A percentile compares a stretch with the other conserved stretches of the same genome.
Evolutionary conservation across 2,797 vertebrate genomes (phyloP).

Genomic region (Melopsittacus undulatus): DNA sequence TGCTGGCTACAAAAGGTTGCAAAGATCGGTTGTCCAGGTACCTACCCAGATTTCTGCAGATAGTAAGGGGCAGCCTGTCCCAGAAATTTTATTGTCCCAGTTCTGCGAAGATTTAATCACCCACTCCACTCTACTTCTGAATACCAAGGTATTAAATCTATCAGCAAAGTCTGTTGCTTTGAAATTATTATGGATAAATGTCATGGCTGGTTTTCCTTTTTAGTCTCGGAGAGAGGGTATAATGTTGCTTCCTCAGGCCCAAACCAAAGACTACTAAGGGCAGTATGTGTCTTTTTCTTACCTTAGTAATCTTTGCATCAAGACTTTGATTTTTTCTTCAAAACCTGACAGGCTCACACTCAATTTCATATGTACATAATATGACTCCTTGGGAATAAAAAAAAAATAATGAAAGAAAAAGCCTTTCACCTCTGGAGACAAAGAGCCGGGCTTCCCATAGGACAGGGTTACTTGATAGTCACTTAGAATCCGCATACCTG

Average conservation of each 20-base stretch:
- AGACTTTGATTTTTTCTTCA: not conserved
- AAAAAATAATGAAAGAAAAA: not conserved
- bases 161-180: not conserved
- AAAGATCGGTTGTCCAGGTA: not conserved
- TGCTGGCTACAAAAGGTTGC: not conserved
- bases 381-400: not conserved
- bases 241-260: not conserved
- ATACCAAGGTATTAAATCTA: not conserved
- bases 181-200: not conserved
- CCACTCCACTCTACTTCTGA: not conserved
- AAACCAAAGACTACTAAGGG: not conserved
- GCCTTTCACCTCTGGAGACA: not conserved
- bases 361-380: not conserved
- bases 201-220: not conserved
- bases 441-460: not conserved
- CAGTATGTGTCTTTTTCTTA: not conserved
- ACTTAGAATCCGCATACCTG: constrained; percentile 53
- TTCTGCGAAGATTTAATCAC: not conserved
- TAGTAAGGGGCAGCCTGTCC: not conserved
- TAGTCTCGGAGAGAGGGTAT: not conserved
- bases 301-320: not conserved
- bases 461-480: constrained; percentile 34
- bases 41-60: not conserved
- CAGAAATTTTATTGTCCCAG: not conserved
- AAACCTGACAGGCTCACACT: not conserved